Evolutionary conservation across 2,797 vertebrate species (phyloP), one percentile per base, ranked within the genome.

Genomic region (Sphenodon punctatus): DNA sequence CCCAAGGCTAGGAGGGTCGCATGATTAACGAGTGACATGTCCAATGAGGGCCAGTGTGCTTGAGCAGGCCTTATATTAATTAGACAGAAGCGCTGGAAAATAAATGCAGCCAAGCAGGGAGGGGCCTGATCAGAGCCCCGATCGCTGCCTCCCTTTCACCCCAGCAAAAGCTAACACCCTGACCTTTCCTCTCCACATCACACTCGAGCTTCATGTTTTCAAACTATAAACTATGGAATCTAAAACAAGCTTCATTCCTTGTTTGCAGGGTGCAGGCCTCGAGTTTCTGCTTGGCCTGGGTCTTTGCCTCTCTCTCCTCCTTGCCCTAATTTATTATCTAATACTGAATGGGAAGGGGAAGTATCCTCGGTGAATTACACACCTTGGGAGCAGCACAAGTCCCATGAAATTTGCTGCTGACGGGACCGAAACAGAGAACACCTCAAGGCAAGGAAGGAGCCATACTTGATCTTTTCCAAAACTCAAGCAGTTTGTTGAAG

Each of bases 11-110:
- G 95, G 97, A 97, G 97, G 98, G 98, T 99, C 98, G 96, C 94
- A 95, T 99, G 98, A 99, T 99, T 98, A 99, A 99, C 97, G 98
- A 98, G 97, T 97, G 98, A 98, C 98, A 98, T 94, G 96, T 96
- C 97, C 97, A 96, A 95, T 96, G 97, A 97, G 97, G 97, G 97
- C 94, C 97, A 97, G 97, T 95, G 96, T 97, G 97, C 97, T 97
- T 96, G 94, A 98, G 97, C 94, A 96, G 95, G 94, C 95, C 96
- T 96, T 95, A 96, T 97, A 98, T 98, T 99, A 98, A 99, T 98
- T 98, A 98, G 97, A 98, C 96, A 96, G 95, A 95, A 96, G 95
- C 86, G 84, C 92, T 65, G 94, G 95, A 97, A 97, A 98, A 97
- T 96, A 97, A 97, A 97, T 94, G 96, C 84, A 91, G 89, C 87